Percentiles rank a stretch among this genome's conserved stretches.
These are phyloP conservation scores for Rhynchonycteris naso DNA, from an alignment of 2,797 vertebrate genomes.

Conservation along the genomic window DNA sequence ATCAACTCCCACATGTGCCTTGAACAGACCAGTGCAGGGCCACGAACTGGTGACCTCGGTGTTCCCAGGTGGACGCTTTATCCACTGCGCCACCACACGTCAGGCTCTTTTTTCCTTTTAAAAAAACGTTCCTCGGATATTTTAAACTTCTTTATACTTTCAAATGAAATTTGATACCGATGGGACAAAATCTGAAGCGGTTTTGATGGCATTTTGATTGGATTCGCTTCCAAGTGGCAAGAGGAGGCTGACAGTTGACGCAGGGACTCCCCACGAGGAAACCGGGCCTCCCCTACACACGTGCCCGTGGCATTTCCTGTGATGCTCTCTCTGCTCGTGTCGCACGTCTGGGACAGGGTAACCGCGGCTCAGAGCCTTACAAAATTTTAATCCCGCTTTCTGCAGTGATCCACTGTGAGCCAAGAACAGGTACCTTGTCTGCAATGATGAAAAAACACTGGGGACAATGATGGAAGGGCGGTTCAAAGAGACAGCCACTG, in stretches of 20 bases:
- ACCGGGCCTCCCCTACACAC: fast-evolving
- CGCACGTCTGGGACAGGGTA: neutral
- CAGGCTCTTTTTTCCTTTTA: neutral
- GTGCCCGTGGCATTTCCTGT: no score
- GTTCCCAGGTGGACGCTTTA: no score
- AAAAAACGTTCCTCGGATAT: neutral
- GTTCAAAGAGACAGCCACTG: neutral
- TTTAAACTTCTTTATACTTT: neutral
- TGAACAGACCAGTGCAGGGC: no score
- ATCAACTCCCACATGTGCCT: no score
- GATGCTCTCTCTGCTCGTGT: neutral
- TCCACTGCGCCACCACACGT: no score
- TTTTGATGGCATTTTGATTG: neutral
- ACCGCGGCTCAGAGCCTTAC: neutral
- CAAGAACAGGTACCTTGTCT: neutral
- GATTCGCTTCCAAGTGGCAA: neutral
- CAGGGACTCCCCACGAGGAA: neutral
- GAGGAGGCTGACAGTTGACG: neutral
- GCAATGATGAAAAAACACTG: fast-evolving
- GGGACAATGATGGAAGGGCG: no score
- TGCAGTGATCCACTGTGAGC: neutral
- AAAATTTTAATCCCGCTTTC: neutral
- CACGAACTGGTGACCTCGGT: no score
- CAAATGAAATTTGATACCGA: neutral
- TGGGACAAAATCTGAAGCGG: neutral